Percentiles rank a stretch among this genome's conserved stretches.
Conservation (phyloP, 2,888 invertebrate species). For the Tipula helvola region DNA sequence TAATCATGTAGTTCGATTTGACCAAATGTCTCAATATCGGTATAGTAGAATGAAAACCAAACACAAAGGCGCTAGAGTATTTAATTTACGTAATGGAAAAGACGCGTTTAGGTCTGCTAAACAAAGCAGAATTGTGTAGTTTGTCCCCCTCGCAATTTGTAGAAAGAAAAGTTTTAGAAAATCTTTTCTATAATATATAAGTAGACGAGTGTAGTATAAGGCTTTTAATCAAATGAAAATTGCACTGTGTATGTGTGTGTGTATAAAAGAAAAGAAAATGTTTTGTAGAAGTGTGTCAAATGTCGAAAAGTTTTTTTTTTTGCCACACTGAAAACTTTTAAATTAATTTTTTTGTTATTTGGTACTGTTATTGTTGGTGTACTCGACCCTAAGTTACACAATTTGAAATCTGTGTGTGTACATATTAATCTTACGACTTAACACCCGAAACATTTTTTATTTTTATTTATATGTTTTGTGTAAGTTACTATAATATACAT, state of each 20-base stretch:
- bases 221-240: neutral
- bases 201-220: neutral
- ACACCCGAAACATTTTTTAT: neutral
- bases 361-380: neutral
- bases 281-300: neutral
- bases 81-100: neutral
- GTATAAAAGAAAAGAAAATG: neutral
- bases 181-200: neutral
- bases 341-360: neutral
- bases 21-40: too few relatives aligned
- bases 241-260: neutral
- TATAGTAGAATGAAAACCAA: too few relatives aligned
- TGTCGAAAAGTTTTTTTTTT: neutral
- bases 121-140: neutral
- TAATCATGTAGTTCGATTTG: too few relatives aligned
- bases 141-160: neutral
- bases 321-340: neutral
- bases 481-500: neutral
- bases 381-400: neutral
- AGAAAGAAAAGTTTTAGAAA: neutral
- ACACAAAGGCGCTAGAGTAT: neutral
- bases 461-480: neutral
- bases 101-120: neutral
- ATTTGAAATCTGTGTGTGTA: neutral
- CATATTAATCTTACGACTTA: neutral